Percentiles rank a stretch among this genome's conserved stretches.
phyloP scores from a whole-genome alignment of 2,113 vertebrate genomes.

The Tylochromis polylepis region DNA sequence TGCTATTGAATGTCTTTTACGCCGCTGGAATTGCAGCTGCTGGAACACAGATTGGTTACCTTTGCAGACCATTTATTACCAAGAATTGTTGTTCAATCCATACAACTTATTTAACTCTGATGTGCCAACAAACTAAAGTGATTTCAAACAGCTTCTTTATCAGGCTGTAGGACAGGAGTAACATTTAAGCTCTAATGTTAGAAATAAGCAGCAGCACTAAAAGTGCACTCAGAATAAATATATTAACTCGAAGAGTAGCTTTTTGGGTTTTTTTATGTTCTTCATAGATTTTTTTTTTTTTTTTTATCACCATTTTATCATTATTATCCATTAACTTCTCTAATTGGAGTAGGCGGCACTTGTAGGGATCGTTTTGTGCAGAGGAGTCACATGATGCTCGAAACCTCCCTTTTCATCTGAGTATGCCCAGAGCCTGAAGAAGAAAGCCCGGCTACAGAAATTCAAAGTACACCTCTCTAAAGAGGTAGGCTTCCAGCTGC shows the following conservation, averaged over 20 bases:
- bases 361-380: neutral
- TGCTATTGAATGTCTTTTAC: too few species aligned
- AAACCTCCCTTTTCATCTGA: neutral
- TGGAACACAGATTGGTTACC: too few species aligned
- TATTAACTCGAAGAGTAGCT: neutral
- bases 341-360: neutral
- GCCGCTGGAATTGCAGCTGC: too few species aligned
- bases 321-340: neutral
- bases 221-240: neutral
- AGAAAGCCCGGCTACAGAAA: neutral
- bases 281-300: neutral
- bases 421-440: neutral
- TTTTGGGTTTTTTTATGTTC: neutral
- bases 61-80: too few species aligned
- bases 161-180: neutral
- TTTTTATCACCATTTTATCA: too few species aligned
- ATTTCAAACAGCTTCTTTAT: neutral
- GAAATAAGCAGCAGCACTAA: neutral
- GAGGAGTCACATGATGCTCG: neutral
- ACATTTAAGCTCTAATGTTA: neutral
- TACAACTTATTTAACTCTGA: too few species aligned
- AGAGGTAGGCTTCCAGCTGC: too few species aligned
- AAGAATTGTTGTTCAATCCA: too few species aligned
- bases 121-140: too few species aligned
- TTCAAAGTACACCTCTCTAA: too few species aligned